Evolutionary conservation across 2,888 invertebrate species (phyloP).

Genomic region (Cephus runcator): DNA sequence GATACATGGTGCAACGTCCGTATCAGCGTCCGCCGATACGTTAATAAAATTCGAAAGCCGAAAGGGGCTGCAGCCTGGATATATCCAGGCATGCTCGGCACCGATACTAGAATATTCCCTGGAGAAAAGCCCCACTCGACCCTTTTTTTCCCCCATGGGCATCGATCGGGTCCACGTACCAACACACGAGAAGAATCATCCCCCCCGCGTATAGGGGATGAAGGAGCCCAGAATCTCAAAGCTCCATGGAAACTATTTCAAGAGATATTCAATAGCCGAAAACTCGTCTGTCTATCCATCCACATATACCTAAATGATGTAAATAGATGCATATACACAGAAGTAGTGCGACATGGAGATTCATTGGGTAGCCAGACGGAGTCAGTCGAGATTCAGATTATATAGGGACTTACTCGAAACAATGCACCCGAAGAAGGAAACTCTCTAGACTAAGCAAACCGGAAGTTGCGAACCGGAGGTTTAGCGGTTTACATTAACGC

Average conservation of each 20-base stretch:
- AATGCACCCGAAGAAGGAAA: background rate
- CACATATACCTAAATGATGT: background rate
- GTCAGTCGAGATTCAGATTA: background rate
- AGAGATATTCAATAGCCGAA: background rate
- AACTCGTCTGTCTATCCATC: background rate
- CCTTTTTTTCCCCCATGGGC: constrained; percentile 29
- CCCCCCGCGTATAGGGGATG: background rate
- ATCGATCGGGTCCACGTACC: background rate
- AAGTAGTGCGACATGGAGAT: background rate
- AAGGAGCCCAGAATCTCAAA: background rate
- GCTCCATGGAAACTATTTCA: background rate
- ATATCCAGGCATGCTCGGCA: constrained; percentile 32
- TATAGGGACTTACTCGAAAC: background rate
- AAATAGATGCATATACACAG: background rate
- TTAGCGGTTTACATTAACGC: constrained; percentile 48
- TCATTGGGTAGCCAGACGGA: background rate
- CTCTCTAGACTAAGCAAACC: constrained; percentile 2
- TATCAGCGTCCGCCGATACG: constrained; percentile 45
- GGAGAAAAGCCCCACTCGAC: constrained; percentile 45
- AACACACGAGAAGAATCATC: background rate
- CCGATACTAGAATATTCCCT: constrained; percentile 46
- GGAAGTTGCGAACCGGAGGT: constrained; percentile 32
- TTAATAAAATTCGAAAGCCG: constrained; percentile 59
- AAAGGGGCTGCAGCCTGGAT: constrained; percentile 42
- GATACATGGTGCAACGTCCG: constrained; percentile 29